Evolutionary conservation across 2,888 invertebrate genomes (phyloP).

Genomic region (Odontocolon sp.): DNA sequence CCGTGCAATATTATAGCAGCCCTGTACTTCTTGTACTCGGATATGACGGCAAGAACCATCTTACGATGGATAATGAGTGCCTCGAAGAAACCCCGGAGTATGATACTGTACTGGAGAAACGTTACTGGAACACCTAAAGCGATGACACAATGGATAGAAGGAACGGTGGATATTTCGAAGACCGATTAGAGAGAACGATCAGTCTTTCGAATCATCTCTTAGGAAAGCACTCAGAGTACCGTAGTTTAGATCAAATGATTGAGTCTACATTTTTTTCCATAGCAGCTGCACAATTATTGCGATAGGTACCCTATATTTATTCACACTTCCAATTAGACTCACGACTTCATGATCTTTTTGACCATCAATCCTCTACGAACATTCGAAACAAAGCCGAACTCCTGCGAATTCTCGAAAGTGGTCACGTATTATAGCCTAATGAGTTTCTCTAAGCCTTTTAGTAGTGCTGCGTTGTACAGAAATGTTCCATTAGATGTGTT

Average conservation of each 20-base stretch:
- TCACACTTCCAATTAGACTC: background rate
- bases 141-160: conserved; percentile 3
- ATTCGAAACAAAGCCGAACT: background rate
- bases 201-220: too few species aligned
- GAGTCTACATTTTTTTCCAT: too few species aligned
- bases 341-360: conserved; percentile 15
- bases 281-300: too few species aligned
- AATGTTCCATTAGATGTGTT: too few species aligned
- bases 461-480: too few species aligned
- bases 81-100: conserved; percentile 22
- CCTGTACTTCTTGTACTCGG: background rate
- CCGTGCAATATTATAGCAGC: background rate
- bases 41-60: conserved; percentile 1
- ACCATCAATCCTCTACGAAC: background rate
- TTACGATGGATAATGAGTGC: conserved; percentile 18
- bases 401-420: too few species aligned
- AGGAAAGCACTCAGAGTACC: too few species aligned
- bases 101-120: background rate
- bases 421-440: too few species aligned
- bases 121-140: background rate
- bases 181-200: too few species aligned
- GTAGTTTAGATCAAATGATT: too few species aligned
- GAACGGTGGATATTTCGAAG: background rate
- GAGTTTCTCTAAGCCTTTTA: too few species aligned
- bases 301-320: too few species aligned